Evolutionary conservation across 2,113 vertebrate genomes (phyloP).

Genomic region (Poicephalus meyeri): DNA sequence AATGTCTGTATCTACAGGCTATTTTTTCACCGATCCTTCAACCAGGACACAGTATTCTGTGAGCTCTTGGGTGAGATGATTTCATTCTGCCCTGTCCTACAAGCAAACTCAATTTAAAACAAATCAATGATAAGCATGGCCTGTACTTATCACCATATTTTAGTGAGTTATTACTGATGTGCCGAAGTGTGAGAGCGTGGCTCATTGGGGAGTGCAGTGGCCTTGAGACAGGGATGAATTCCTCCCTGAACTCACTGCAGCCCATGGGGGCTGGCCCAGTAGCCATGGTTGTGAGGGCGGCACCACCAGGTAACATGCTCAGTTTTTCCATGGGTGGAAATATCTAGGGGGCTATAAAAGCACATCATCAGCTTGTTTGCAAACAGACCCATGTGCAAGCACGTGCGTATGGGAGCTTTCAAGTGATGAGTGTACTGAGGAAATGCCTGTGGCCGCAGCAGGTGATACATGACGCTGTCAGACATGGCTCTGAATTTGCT

Average conservation of each 20-base stretch:
- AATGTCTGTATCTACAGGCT: neutral
- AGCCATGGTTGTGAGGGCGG: neutral
- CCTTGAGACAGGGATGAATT: neutral
- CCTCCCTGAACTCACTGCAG: neutral
- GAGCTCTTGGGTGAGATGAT: neutral
- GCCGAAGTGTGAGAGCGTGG: neutral
- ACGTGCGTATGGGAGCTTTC: neutral
- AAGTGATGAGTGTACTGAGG: neutral
- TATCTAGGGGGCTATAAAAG: neutral
- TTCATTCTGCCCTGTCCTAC: neutral
- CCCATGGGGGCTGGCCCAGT: rapidly evolving
- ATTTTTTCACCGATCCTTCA: neutral
- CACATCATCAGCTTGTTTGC: neutral
- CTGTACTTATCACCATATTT: rapidly evolving
- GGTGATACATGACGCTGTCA: neutral
- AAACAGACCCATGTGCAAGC: neutral
- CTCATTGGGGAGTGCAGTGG: neutral
- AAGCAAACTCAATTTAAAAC: neutral
- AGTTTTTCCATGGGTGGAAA: neutral
- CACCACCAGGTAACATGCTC: neutral
- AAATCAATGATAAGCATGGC: neutral
- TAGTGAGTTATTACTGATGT: neutral
- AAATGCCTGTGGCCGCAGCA: neutral
- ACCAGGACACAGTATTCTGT: neutral
- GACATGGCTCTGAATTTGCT: neutral